Percentiles rank a stretch among this genome's conserved stretches.
Evolutionary conservation across 35 echinoderm and acorn worm species (phyloP).

Genomic region (Lytechinus variegatus): DNA sequence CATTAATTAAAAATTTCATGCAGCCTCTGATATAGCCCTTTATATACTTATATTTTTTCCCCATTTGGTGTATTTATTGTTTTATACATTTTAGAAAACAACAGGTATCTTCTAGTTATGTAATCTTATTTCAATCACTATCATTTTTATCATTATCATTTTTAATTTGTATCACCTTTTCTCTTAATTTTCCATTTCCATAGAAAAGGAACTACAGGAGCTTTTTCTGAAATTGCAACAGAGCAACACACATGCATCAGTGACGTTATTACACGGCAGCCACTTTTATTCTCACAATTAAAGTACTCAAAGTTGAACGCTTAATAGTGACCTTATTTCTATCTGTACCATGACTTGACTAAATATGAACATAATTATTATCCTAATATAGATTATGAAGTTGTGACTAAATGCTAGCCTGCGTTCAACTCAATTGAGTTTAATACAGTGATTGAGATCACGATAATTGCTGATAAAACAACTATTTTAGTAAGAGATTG

Average conservation of each 20-base stretch:
- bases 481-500: background rate
- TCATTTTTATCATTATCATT: background rate
- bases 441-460: background rate
- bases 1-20: too few relatives aligned
- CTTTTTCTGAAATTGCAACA: too few relatives aligned
- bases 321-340: background rate
- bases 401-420: background rate
- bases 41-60: too few relatives aligned
- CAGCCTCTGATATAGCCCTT: too few relatives aligned
- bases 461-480: background rate
- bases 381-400: constrained; percentile 1
- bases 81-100: too few relatives aligned
- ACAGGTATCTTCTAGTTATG: too few relatives aligned
- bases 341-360: background rate
- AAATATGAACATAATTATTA: background rate
- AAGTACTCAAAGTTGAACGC: too few relatives aligned
- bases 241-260: background rate
- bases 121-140: background rate
- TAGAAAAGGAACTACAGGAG: too few relatives aligned
- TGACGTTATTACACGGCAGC: background rate
- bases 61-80: too few relatives aligned
- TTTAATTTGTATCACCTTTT: background rate
- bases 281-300: background rate
- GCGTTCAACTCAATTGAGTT: background rate
- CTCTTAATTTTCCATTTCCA: background rate